A percentile compares a stretch with the other conserved stretches of the same genome.
Evolutionary conservation across 2,888 invertebrate genomes (phyloP).

Genomic region (Syritta pipiens): DNA sequence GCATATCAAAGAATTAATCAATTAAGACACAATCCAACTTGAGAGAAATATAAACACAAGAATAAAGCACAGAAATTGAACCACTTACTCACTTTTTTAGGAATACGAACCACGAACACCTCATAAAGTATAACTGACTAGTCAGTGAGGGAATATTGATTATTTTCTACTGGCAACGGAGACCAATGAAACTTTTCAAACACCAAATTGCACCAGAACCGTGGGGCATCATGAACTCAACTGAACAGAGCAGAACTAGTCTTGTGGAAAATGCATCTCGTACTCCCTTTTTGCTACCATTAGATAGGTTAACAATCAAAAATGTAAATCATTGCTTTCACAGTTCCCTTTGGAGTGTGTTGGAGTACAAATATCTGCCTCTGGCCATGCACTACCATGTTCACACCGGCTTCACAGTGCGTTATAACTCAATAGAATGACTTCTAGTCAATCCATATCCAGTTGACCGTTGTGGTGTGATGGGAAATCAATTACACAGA

Average conservation of each 20-base stretch:
- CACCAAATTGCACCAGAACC: slow-evolving; percentile 11
- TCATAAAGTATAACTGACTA: neutral
- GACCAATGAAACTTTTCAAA: slow-evolving; percentile 10
- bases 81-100: no score
- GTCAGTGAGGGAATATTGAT: neutral
- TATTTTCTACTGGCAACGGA: neutral
- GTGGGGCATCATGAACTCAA: neutral
- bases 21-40: no score
- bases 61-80: no score
- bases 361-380: neutral
- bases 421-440: neutral
- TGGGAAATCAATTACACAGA: neutral
- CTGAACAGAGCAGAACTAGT: neutral
- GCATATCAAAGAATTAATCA: no score
- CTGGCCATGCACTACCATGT: neutral
- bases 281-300: neutral
- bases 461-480: slow-evolving; percentile 13
- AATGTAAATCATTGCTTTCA: slow-evolving; percentile 19
- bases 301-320: slow-evolving; percentile 31
- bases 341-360: slow-evolving; percentile 7
- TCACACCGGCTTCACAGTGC: neutral
- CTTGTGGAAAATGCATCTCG: neutral
- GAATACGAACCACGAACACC: no score
- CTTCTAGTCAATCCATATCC: neutral
- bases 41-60: no score